Percentiles rank a stretch among this genome's conserved stretches.
Evolutionary conservation across 2,888 invertebrate genomes (phyloP).

Genomic region (Micropterix aruncella): DNA sequence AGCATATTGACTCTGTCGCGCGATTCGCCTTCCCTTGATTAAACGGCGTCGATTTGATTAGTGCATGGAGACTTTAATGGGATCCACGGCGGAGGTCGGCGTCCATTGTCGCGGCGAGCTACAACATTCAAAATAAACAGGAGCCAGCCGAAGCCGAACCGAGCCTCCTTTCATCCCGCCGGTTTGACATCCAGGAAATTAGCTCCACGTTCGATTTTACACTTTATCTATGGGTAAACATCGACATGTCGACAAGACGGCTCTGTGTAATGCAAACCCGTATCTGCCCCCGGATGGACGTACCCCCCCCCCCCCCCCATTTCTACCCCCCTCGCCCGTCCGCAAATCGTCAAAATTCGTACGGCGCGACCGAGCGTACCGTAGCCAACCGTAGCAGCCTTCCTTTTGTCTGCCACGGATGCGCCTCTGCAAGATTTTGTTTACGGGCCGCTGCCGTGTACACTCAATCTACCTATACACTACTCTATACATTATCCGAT

Average conservation of each 20-base stretch:
- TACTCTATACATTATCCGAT: no score
- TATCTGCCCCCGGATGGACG: background rate
- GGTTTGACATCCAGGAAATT: background rate
- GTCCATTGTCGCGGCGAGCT: no score
- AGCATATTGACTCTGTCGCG: no score
- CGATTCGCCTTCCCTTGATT: no score
- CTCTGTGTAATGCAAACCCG: background rate
- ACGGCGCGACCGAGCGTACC: background rate
- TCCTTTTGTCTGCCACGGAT: background rate
- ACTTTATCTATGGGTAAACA: background rate
- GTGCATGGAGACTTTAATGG: no score
- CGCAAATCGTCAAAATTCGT: background rate
- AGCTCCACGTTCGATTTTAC: background rate
- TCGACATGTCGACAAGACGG: background rate
- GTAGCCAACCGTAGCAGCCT: background rate
- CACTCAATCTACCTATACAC: no score
- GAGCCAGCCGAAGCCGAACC: no score
- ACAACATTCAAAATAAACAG: no score
- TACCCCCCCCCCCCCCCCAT: background rate
- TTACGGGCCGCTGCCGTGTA: background rate
- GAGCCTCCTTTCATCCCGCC: no score
- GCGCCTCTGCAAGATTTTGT: background rate
- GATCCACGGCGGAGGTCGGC: no score
- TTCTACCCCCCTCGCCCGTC: background rate
- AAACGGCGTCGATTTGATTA: no score